Evolutionary conservation across 2,888 invertebrate species (phyloP).

Genomic region (Diaperis boleti): DNA sequence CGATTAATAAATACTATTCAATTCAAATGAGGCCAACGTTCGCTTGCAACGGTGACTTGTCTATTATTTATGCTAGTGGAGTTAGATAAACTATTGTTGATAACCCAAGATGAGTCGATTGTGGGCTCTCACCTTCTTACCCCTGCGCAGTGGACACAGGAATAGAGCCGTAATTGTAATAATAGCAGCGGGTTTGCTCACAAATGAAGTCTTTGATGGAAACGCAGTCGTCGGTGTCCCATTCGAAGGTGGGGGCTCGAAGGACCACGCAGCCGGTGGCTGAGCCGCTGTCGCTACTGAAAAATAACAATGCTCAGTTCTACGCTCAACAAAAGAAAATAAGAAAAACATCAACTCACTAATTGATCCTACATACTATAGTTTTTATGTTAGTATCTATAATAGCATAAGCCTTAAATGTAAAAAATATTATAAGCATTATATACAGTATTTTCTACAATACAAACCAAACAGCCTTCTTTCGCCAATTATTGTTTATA

Average conservation of each 20-base stretch:
- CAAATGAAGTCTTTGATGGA: conserved; percentile 89
- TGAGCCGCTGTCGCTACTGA: conserved; percentile 71
- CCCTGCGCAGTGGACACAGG: conserved; percentile 91
- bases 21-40: conserved; percentile 42
- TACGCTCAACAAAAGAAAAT: conserved; percentile 1
- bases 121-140: conserved; percentile 83
- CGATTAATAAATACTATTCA: conserved; percentile 34
- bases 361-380: too few species aligned
- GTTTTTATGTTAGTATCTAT: too few species aligned
- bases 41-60: conserved; percentile 18
- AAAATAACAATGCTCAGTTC: too few species aligned
- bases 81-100: conserved; percentile 31
- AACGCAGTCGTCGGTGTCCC: conserved; percentile 87
- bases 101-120: conserved; percentile 59
- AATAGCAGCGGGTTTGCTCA: conserved; percentile 91
- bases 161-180: conserved; percentile 92
- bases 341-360: background rate
- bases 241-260: conserved; percentile 81
- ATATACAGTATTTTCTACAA: too few species aligned
- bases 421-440: too few species aligned
- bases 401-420: too few species aligned
- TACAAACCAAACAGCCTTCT: too few species aligned
- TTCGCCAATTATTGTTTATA: too few species aligned
- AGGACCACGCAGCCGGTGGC: conserved; percentile 82
- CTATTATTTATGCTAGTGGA: conserved; percentile 13